These are phyloP conservation scores for Rhodophaea formosa DNA, from an alignment of 2,888 invertebrate species.

Conservation along the genomic window DNA sequence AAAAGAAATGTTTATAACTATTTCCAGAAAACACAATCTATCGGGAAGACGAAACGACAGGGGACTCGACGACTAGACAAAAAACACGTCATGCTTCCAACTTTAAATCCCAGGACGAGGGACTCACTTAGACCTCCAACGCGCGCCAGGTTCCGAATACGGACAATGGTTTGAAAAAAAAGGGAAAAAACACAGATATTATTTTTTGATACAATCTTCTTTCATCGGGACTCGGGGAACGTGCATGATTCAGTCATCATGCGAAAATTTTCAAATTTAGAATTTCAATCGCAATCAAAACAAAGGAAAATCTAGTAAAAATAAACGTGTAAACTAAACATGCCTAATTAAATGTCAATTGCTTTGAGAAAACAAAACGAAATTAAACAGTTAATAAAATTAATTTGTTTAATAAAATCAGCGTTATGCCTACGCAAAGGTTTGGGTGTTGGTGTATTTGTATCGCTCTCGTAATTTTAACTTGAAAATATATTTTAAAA, in stretches of 20 bases:
- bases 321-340: conserved; percentile 35
- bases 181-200: conserved; percentile 69
- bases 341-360: conserved; percentile 38
- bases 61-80: conserved; percentile 28
- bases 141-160: conserved; percentile 75
- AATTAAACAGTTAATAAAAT: conserved; percentile 32
- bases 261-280: conserved; percentile 30
- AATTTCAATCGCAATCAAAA: conserved; percentile 27
- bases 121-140: conserved; percentile 80
- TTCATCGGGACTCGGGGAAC: conserved; percentile 29
- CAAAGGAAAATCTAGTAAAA: conserved; percentile 32
- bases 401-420: conserved; percentile 27
- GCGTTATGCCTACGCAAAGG: conserved; percentile 47
- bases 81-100: conserved; percentile 47
- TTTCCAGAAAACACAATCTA: conserved; percentile 1
- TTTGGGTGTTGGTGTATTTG: conserved; percentile 47
- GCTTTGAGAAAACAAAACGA: conserved; percentile 28
- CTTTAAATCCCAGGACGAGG: conserved; percentile 38
- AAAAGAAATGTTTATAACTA: conserved; percentile 12
- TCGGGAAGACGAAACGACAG: conserved; percentile 29
- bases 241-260: conserved; percentile 49
- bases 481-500: too few species aligned
- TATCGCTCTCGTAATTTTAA: too few species aligned
- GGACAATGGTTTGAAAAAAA: conserved; percentile 70
- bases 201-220: conserved; percentile 36